These are phyloP conservation scores for Drosophila teissieri DNA, from an alignment of 1,140 invertebrate species.

Conservation along the genomic window DNA sequence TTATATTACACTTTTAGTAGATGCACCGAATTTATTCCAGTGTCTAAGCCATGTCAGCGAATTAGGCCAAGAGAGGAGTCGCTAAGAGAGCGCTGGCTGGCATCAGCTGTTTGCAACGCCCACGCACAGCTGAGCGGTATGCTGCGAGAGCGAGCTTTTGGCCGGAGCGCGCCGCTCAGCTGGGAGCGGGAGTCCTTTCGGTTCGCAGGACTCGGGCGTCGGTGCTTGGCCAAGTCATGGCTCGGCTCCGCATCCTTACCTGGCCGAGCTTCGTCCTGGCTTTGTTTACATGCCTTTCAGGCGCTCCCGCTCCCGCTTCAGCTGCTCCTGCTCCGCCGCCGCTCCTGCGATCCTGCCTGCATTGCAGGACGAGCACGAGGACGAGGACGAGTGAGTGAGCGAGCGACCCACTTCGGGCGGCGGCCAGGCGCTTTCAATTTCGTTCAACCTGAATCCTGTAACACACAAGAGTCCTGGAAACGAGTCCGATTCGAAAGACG, in stretches of 20 bases:
- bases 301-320: conserved; percentile 33
- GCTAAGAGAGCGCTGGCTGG: conserved; percentile 18
- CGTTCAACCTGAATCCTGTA: conserved; percentile 64
- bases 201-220: background rate
- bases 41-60: conserved; percentile 67
- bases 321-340: conserved; percentile 13
- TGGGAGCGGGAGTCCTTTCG: conserved; percentile 13
- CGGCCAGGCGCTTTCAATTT: conserved; percentile 69
- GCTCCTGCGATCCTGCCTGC: conserved; percentile 38
- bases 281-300: conserved; percentile 54
- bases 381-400: background rate
- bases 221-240: background rate
- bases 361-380: conserved; percentile 54
- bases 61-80: conserved; percentile 56
- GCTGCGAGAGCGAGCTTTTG: conserved; percentile 30
- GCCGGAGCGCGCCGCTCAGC: conserved; percentile 31
- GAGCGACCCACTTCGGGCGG: conserved; percentile 65
- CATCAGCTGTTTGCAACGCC: conserved; percentile 71
- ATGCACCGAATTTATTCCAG: background rate
- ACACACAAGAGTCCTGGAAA: conserved; percentile 5
- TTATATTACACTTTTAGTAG: background rate
- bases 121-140: conserved; percentile 49
- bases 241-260: conserved; percentile 21
- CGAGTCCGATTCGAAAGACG: conserved; percentile 41
- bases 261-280: conserved; percentile 32